Evolutionary conservation across 2,888 invertebrate species (phyloP), one percentile per base, ranked within the genome.

Genomic region (Troides aeacus): DNA sequence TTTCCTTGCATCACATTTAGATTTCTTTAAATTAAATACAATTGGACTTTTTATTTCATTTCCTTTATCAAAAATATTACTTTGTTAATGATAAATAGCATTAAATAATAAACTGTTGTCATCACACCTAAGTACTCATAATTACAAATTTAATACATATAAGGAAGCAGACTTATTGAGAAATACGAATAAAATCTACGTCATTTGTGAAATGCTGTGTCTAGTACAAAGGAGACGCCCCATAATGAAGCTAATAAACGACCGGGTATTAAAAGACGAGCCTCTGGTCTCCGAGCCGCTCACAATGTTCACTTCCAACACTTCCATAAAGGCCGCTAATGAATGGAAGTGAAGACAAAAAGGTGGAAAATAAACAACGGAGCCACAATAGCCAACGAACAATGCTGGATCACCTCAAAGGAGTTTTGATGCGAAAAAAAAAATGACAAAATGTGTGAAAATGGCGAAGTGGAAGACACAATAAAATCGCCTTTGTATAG

Each of bases 331-430:
- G 69, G 72, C 72, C 75, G 74, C 78, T 79, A 80, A 82, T 79
- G 79, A 82, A 82, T 78, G 74, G 68, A 57, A 70, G 75, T 66
- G 67, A 74, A 75, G 74, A 75, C 76, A 77, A 80, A 80, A 78
- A 77, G 75, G 77, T 77, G 77, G 75, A 77, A 82, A 81, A 78
- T 78, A 81, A 81, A 81, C 79, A 80, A 80, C 74, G 62, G 66
- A 64, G 56, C 73, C 77, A 82, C 81, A 83, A 83, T 79, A 71
- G 77, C 70, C 66, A 64, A 68, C 71, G 73, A 79, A 83, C 83
- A 82, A 82, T 79, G 80, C 73, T 72, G 74, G 73, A 63, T 72
- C 71, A 75, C 74, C 74, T 80, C 80, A 80, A 82, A 82, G 78
- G 78, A 79, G 76, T 74, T 78, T 73, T 75, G 76, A 75, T 75